phyloP scores from a whole-genome alignment of 2,113 vertebrate species.

The Rhea americana region DNA sequence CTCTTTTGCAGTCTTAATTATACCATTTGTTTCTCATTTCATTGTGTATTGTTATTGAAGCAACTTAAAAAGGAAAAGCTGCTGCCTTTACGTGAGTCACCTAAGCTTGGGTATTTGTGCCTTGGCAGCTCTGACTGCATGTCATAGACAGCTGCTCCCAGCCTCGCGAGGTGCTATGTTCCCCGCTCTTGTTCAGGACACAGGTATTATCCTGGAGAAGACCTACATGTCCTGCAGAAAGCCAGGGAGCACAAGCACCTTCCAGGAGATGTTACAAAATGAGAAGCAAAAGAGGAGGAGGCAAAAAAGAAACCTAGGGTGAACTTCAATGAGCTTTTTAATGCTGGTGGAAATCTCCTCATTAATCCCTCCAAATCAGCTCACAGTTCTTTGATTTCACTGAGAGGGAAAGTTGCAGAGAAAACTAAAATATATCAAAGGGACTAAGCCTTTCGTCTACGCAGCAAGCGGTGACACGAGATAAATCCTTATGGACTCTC shows the following conservation, averaged over 20 bases:
- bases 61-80: constrained; percentile 6
- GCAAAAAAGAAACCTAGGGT: constrained; percentile 1
- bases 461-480: not conserved
- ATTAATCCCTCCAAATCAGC: not conserved
- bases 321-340: not conserved
- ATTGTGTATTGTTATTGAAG: not conserved
- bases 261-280: not conserved
- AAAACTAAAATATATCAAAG: not conserved
- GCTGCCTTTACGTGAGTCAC: not conserved
- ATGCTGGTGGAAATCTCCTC: not conserved
- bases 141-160: constrained; percentile 10
- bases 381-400: not conserved
- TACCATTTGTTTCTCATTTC: not conserved
- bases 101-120: not conserved
- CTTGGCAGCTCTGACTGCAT: not conserved
- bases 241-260: not conserved
- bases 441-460: not conserved
- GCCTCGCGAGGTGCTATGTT: not conserved
- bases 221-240: not conserved
- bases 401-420: not conserved
- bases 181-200: not conserved
- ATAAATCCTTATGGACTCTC: not conserved
- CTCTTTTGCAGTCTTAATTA: constrained; percentile 47
- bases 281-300: not conserved
- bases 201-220: not conserved